phyloP scores from a whole-genome alignment of 2,797 vertebrate genomes.

The Valencia hispanica region DNA sequence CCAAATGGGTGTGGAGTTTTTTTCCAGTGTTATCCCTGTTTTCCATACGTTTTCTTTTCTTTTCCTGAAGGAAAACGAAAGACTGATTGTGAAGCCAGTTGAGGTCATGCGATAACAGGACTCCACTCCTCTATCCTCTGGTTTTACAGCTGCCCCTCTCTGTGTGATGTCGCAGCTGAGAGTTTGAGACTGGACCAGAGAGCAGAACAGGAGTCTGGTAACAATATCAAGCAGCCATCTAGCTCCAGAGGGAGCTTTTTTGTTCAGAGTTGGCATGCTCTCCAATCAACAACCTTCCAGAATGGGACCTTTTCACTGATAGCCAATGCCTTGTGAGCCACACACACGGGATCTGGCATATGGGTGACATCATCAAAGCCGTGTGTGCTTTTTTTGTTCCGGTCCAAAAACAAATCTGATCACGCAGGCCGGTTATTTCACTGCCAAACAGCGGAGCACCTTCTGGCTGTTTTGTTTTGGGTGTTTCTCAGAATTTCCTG shows the following conservation, averaged over 20 bases:
- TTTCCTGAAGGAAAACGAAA: slow-evolving; percentile 57
- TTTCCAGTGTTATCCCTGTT: slow-evolving; percentile 51
- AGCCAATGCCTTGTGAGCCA: slow-evolving; percentile 44
- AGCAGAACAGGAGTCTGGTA: slow-evolving; percentile 77
- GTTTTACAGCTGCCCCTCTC: slow-evolving; percentile 71
- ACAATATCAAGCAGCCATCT: slow-evolving; percentile 75
- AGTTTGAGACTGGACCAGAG: slow-evolving; percentile 49
- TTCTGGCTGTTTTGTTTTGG: slow-evolving; percentile 67
- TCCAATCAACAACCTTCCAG: slow-evolving; percentile 55
- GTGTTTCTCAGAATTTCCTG: slow-evolving; percentile 54
- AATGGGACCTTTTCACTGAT: slow-evolving; percentile 54
- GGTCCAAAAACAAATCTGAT: slow-evolving; percentile 63
- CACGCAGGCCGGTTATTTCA: slow-evolving; percentile 36
- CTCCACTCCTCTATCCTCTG: slow-evolving; percentile 49
- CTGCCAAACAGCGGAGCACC: slow-evolving; percentile 34
- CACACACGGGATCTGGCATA: slow-evolving; percentile 52
- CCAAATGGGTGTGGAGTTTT: slow-evolving; percentile 68
- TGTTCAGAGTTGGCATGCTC: slow-evolving; percentile 51
- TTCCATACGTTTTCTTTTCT: slow-evolving; percentile 44
- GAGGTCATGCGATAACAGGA: slow-evolving; percentile 69
- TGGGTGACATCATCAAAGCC: slow-evolving; percentile 68
- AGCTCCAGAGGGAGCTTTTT: slow-evolving; percentile 51
- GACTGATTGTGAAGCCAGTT: slow-evolving; percentile 55
- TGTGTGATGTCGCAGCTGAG: slow-evolving; percentile 49
- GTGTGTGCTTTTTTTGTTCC: slow-evolving; percentile 52